A percentile compares a stretch with the other conserved stretches of the same genome.
Evolutionary conservation across 2,888 invertebrate genomes (phyloP).

Genomic region (Drosophila cognata): DNA sequence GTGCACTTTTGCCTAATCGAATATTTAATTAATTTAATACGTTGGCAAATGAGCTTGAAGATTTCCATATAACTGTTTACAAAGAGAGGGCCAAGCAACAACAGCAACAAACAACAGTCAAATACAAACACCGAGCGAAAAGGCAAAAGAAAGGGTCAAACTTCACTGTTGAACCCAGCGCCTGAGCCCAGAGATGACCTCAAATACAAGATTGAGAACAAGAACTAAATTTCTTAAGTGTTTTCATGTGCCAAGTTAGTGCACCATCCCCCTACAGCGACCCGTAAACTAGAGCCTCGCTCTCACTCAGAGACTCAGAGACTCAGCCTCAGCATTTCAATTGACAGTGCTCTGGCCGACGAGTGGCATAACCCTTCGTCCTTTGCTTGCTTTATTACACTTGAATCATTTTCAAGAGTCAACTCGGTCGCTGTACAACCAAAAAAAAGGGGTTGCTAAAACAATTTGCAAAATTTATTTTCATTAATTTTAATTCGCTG

Average conservation of each 20-base stretch:
- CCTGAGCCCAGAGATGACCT: conserved; percentile 56
- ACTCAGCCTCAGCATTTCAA: conserved; percentile 21
- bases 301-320: background rate
- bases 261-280: background rate
- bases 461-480: conserved; percentile 80
- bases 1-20: conserved; percentile 60
- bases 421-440: conserved; percentile 41
- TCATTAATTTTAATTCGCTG: conserved; percentile 80
- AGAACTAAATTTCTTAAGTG: conserved; percentile 77
- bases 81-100: background rate
- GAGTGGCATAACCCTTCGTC: conserved; percentile 42
- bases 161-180: conserved; percentile 15
- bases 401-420: conserved; percentile 75
- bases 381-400: conserved; percentile 75
- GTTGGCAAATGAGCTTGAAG: conserved; percentile 60
- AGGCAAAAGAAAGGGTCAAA: conserved; percentile 19
- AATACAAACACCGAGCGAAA: conserved; percentile 37
- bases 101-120: conserved; percentile 24
- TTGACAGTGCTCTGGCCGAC: conserved; percentile 32
- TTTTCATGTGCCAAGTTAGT: conserved; percentile 69
- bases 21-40: conserved; percentile 76
- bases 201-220: conserved; percentile 79
- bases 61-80: conserved; percentile 47
- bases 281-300: background rate
- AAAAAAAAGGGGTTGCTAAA: conserved; percentile 67